Percentiles rank a stretch among this genome's conserved stretches.
These are phyloP conservation scores for Triops cancriformis DNA, from an alignment of 1,140 invertebrate species.

Conservation along the genomic window DNA sequence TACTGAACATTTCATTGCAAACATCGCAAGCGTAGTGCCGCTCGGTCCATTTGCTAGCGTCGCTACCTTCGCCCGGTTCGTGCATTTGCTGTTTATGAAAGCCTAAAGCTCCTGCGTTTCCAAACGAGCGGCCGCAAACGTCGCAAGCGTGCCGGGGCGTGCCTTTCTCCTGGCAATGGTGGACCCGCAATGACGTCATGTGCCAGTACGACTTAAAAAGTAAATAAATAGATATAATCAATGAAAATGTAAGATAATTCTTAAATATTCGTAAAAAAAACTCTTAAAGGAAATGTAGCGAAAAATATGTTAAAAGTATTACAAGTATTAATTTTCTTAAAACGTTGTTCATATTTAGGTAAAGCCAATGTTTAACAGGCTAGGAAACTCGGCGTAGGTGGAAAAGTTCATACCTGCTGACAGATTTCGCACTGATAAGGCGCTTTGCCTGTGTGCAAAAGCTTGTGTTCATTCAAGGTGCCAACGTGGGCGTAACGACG, in stretches of 20 bases:
- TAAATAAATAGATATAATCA: too few relatives aligned
- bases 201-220: neutral
- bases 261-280: neutral
- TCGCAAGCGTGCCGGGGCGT: slow-evolving; percentile 64
- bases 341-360: too few relatives aligned
- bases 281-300: too few relatives aligned
- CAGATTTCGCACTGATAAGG: slow-evolving; percentile 35
- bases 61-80: slow-evolving; percentile 32
- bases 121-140: slow-evolving; percentile 71
- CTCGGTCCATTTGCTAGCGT: slow-evolving; percentile 79
- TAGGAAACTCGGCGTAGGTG: neutral
- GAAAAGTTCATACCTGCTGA: slow-evolving; percentile 22
- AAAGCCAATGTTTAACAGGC: too few relatives aligned
- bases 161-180: slow-evolving; percentile 74
- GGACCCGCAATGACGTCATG: slow-evolving; percentile 42
- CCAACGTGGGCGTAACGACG: slow-evolving; percentile 21
- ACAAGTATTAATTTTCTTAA: too few relatives aligned
- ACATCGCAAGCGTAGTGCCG: slow-evolving; percentile 86
- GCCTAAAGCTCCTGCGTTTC: slow-evolving; percentile 33
- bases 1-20: slow-evolving; percentile 72
- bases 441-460: slow-evolving; percentile 34
- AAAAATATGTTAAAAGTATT: too few relatives aligned
- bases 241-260: too few relatives aligned
- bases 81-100: slow-evolving; percentile 9
- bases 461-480: slow-evolving; percentile 30